Conservation (phyloP, 2,113 vertebrate genomes). For the Canis aureus region DNA sequence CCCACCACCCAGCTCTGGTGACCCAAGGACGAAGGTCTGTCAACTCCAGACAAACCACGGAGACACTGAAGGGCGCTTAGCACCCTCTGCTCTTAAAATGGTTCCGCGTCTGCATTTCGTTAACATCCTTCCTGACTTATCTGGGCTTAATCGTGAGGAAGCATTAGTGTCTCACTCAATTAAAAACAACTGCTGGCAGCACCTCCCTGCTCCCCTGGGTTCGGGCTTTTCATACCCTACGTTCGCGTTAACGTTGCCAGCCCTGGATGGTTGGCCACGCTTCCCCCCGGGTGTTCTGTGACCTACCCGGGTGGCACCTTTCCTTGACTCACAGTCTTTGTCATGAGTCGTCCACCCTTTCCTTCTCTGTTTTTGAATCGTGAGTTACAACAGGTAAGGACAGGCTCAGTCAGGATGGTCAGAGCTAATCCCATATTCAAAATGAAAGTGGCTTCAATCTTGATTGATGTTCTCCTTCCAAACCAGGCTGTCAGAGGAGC, state of each 20-base stretch:
- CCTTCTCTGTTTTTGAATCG: not conserved
- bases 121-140: not conserved
- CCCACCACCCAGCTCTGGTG: not conserved
- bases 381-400: not conserved
- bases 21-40: not conserved
- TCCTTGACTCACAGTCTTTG: not conserved
- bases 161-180: not conserved
- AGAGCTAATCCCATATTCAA: not conserved
- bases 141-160: not conserved
- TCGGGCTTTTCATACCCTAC: not conserved
- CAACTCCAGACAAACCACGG: not conserved
- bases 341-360: not conserved
- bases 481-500: not conserved
- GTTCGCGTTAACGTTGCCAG: not conserved
- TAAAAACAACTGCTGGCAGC: not conserved
- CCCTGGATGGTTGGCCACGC: not conserved
- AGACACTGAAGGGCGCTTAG: not conserved
- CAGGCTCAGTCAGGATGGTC: not conserved
- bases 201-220: not conserved
- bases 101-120: not conserved
- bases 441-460: not conserved
- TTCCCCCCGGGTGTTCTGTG: not conserved
- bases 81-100: not conserved
- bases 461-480: not conserved
- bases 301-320: not conserved